These are phyloP conservation scores for Pseudomyrmex cubaensis DNA, from an alignment of 1,140 invertebrate species.

Conservation along the genomic window DNA sequence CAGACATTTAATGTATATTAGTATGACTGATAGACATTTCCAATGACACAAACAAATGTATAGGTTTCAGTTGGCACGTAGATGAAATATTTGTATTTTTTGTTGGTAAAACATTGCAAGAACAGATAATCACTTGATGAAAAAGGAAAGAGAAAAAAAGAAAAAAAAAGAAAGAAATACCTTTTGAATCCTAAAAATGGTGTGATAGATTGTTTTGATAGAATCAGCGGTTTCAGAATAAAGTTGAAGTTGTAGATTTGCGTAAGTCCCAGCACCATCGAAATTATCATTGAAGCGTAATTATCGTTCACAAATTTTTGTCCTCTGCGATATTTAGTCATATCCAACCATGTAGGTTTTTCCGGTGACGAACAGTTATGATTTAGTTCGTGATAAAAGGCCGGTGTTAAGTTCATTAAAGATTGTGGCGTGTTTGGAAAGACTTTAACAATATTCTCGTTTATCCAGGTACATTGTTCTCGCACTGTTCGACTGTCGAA, in stretches of 20 bases:
- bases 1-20: too few species aligned
- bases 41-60: too few species aligned
- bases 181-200: slow-evolving; percentile 89
- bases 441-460: neutral
- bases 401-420: neutral
- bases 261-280: slow-evolving; percentile 88
- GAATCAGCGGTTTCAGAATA: slow-evolving; percentile 87
- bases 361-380: slow-evolving; percentile 40
- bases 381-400: neutral
- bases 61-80: too few species aligned
- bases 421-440: neutral
- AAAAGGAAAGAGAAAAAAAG: too few species aligned
- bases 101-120: too few species aligned
- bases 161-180: slow-evolving; percentile 82
- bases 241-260: slow-evolving; percentile 87
- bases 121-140: too few species aligned
- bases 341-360: slow-evolving; percentile 78
- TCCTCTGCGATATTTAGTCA: slow-evolving; percentile 85
- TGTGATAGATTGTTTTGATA: slow-evolving; percentile 88
- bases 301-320: slow-evolving; percentile 88
- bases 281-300: slow-evolving; percentile 86
- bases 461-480: neutral
- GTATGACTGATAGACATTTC: too few species aligned
- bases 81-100: too few species aligned
- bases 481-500: neutral